Conservation (phyloP, 2,113 vertebrate species). For the Manacus vitellinus region DNA sequence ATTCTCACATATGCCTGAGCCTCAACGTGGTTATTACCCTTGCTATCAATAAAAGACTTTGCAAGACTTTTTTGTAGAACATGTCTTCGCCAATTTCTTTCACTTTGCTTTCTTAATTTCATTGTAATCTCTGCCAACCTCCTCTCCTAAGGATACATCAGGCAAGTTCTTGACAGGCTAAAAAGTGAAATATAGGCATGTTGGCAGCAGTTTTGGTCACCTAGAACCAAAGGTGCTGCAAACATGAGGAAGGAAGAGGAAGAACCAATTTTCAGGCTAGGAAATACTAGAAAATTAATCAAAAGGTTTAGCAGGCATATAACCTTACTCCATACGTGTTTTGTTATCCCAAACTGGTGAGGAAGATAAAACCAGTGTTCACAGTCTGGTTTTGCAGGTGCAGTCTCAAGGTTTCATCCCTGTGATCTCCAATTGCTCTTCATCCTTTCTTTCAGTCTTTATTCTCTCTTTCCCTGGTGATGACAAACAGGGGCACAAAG, state of each 20-base stretch:
- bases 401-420: conserved; percentile 18
- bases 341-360: conserved; percentile 39
- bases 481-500: conserved; percentile 62
- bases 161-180: background rate
- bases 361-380: conserved; percentile 68
- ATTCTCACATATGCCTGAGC: background rate
- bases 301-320: background rate
- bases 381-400: conserved; percentile 55
- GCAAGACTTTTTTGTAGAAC: background rate
- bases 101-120: background rate
- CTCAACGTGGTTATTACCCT: background rate
- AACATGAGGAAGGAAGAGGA: background rate
- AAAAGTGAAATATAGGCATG: background rate
- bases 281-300: background rate
- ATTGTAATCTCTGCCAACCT: background rate
- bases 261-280: background rate
- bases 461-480: conserved; percentile 26
- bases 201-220: background rate
- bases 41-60: background rate
- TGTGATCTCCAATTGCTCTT: conserved; percentile 54
- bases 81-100: background rate
- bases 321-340: background rate
- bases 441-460: conserved; percentile 32
- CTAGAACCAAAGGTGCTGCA: background rate
- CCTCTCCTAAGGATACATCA: background rate